Conservation (phyloP, 1,140 invertebrate species). For the Lasioglossum albipes region DNA sequence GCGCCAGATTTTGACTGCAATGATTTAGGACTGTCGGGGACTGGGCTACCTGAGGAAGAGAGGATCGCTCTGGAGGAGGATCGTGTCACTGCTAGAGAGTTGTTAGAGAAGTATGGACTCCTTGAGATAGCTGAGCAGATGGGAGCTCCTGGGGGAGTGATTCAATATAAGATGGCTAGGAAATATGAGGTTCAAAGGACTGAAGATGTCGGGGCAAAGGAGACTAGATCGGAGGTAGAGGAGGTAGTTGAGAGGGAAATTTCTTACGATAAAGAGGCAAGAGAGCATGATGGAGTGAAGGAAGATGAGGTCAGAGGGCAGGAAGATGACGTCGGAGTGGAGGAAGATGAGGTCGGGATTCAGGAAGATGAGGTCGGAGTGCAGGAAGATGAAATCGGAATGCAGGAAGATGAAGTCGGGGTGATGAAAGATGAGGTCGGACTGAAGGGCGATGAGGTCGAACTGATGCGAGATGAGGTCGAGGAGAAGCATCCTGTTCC, state of each 20-base stretch:
- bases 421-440: too few species aligned
- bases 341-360: too few species aligned
- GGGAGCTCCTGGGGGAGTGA: neutral
- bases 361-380: too few species aligned
- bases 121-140: neutral
- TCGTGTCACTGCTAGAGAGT: neutral
- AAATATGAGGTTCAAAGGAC: neutral
- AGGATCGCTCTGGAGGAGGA: neutral
- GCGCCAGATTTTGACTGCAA: constrained; percentile 49
- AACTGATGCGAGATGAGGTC: neutral
- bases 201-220: neutral
- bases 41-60: constrained; percentile 37
- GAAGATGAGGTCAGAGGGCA: neutral
- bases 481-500: too few species aligned
- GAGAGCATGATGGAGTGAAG: neutral
- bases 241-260: neutral
- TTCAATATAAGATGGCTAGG: neutral
- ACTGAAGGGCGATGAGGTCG: too few species aligned
- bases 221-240: neutral
- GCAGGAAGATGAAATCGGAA: too few species aligned
- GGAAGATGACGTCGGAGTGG: too few species aligned
- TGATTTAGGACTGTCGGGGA: constrained; percentile 31
- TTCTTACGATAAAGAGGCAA: neutral
- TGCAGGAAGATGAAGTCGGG: too few species aligned
- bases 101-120: neutral